phyloP scores from a whole-genome alignment of 2,797 vertebrate genomes.

The Kryptolebias ocellatus region DNA sequence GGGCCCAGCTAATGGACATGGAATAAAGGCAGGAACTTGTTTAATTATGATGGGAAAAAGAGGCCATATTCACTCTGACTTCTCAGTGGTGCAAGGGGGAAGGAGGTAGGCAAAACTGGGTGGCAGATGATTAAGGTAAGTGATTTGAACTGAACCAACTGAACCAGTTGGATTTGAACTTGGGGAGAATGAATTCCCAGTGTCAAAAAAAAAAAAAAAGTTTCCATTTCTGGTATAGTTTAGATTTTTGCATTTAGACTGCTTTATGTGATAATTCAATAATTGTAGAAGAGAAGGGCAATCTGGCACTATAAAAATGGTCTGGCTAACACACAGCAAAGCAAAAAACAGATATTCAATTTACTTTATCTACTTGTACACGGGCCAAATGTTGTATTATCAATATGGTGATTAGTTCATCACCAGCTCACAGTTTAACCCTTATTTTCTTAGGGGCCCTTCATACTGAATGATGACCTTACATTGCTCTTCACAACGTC shows the following conservation, averaged over 20 bases:
- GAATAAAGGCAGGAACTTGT: slow-evolving; percentile 84
- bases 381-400: slow-evolving; percentile 10
- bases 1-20: slow-evolving; percentile 88
- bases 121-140: slow-evolving; percentile 28
- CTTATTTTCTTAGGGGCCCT: too few species aligned
- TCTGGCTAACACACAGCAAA: too few species aligned
- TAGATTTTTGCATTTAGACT: background rate
- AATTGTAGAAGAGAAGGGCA: slow-evolving; percentile 5
- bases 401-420: background rate
- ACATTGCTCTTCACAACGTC: too few species aligned
- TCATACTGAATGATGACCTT: too few species aligned
- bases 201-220: background rate
- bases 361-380: background rate
- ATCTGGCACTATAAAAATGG: slow-evolving; percentile 11
- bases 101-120: slow-evolving; percentile 30
- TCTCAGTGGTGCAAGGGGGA: slow-evolving; percentile 75
- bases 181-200: background rate
- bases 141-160: slow-evolving; percentile 10
- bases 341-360: background rate
- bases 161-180: background rate
- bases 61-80: slow-evolving; percentile 73
- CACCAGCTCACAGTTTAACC: background rate
- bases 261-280: background rate
- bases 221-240: background rate
- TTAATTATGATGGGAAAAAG: slow-evolving; percentile 87